phyloP scores from a whole-genome alignment of 1,140 invertebrate species.

The Lordiphosa clarofinis region DNA sequence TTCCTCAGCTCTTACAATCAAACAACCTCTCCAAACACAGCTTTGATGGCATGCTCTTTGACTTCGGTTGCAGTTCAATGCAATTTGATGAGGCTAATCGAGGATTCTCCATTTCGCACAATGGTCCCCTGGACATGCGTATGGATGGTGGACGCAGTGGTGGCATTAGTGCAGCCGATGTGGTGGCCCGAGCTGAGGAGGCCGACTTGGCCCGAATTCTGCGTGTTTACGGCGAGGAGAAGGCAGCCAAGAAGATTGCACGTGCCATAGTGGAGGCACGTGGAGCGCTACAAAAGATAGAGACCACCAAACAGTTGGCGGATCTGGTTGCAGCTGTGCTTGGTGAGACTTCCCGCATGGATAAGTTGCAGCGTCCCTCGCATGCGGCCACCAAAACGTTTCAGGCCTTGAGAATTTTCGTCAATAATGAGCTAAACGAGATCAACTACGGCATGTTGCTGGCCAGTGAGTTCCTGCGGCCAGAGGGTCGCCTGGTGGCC shows the following conservation, averaged over 20 bases:
- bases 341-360: constrained; percentile 81
- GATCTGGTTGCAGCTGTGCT: constrained; percentile 86
- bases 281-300: constrained; percentile 88
- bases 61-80: constrained; percentile 98
- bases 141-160: constrained; percentile 90
- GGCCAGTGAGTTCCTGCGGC: constrained; percentile 88
- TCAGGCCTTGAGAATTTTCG: constrained; percentile 96
- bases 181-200: constrained; percentile 89
- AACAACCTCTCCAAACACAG: constrained; percentile 83
- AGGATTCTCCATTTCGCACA: constrained; percentile 91
- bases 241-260: constrained; percentile 91
- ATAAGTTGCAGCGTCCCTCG: constrained; percentile 87
- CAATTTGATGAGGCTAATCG: constrained; percentile 90
- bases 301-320: constrained; percentile 91
- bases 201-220: constrained; percentile 90
- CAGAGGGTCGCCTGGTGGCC: constrained; percentile 88
- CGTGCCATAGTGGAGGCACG: constrained; percentile 93
- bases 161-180: constrained; percentile 90
- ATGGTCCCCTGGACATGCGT: constrained; percentile 96
- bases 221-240: constrained; percentile 95
- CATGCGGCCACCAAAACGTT: constrained; percentile 96
- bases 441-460: constrained; percentile 93
- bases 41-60: constrained; percentile 94
- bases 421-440: constrained; percentile 98
- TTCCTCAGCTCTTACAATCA: constrained; percentile 85